Base-by-base conservation (phyloP, 2,113 vertebrate species). In the Phrynosoma blainvillii region DNA sequence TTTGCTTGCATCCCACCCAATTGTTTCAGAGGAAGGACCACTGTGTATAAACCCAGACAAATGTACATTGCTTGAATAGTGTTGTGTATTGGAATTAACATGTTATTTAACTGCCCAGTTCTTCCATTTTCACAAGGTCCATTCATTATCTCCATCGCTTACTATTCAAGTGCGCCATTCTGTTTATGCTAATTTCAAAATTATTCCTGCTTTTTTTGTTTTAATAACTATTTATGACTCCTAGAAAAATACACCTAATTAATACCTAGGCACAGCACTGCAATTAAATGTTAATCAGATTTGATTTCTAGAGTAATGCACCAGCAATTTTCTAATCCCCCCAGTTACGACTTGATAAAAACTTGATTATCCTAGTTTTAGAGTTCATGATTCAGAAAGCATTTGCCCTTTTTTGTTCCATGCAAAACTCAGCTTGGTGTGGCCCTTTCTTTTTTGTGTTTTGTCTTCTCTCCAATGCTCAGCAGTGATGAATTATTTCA, bases 211-310 rank as follows among this genome's bases (percentile, higher is more conserved):
- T 91, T 95, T 81, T 81, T 95, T 93, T 70, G 23, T 80, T 89
- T 74, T 92, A 95, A 90, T 90, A 95, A 56, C 89, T 95, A 91
- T 95, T 93, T 93, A 87, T 93, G 85, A 92, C 88, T 96, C 84
- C 90, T 91, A 91, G 89, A 93, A 96, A 87, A 95, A 75, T 59
- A 90, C 82, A 94, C 85, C 87, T 95, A 94, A 94, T 93, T 96
- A 95, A 92, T 94, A 95, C 84, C 84, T 93, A 78, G 94, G 87
- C 93, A 88, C 92, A 89, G 92, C 90, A 47, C 90, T 94, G 79
- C 90, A 95, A 93, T 96, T 95, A 95, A 95, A 93, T 93, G 94
- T 94, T 95, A 96, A 96, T 96, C 92, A 94, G 56, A 95, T 95
- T 94, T 95, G 94, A 96, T 91, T 96, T 95, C 95, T 85, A 91